These are phyloP conservation scores for Hypomecis atomaria DNA, from an alignment of 2,888 invertebrate species.

Conservation along the genomic window DNA sequence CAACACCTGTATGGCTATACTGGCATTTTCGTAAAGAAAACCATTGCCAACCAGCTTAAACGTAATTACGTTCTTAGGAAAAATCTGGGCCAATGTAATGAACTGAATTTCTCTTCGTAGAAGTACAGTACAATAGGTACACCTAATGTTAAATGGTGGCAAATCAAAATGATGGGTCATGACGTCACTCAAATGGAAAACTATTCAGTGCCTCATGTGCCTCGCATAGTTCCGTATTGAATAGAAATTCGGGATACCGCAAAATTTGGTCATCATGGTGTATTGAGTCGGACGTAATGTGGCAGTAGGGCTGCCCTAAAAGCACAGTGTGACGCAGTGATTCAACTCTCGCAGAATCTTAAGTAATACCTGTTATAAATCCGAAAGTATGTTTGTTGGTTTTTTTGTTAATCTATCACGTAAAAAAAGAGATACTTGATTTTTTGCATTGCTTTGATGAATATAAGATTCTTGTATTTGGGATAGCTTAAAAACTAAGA, in stretches of 20 bases:
- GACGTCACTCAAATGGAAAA: conserved; percentile 65
- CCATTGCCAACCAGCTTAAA: too few species aligned
- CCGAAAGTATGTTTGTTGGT: too few species aligned
- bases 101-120: too few species aligned
- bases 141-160: conserved; percentile 52
- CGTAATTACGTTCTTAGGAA: too few species aligned
- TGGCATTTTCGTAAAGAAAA: too few species aligned
- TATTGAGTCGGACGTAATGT: conserved; percentile 71
- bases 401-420: too few species aligned
- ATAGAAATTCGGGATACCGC: conserved; percentile 73
- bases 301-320: conserved; percentile 35
- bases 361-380: background rate
- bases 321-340: conserved; percentile 8
- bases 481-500: too few species aligned
- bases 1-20: too few species aligned
- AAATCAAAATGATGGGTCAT: conserved; percentile 54
- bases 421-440: too few species aligned
- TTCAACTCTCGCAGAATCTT: background rate
- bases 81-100: too few species aligned
- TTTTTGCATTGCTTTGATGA: too few species aligned
- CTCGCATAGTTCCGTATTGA: conserved; percentile 58
- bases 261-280: conserved; percentile 74
- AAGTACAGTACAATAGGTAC: background rate
- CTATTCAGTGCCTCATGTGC: conserved; percentile 50
- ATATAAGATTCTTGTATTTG: too few species aligned